phyloP scores from a whole-genome alignment of 2,888 invertebrate species.

The Catocala fraxini region DNA sequence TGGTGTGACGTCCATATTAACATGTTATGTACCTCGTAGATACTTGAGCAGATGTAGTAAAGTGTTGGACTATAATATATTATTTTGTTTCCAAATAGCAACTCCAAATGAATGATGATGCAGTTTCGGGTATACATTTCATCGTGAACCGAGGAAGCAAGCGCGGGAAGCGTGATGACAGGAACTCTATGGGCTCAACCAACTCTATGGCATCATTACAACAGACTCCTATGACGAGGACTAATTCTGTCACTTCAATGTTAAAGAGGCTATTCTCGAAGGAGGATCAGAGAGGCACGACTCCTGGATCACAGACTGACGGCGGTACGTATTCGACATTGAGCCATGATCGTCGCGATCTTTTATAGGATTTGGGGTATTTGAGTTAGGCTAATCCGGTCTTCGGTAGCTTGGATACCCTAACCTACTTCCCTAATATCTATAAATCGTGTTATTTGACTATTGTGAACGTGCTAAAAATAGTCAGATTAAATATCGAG shows the following conservation, averaged over 20 bases:
- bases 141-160: conserved; percentile 88
- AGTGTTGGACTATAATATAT: not conserved
- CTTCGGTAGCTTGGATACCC: too few species aligned
- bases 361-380: too few species aligned
- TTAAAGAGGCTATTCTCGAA: conserved; percentile 92
- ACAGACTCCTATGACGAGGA: conserved; percentile 90
- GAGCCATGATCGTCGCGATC: too few species aligned
- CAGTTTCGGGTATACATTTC: conserved; percentile 92
- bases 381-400: too few species aligned
- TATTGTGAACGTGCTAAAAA: too few species aligned
- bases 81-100: conserved; percentile 62
- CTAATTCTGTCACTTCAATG: conserved; percentile 93
- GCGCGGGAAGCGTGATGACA: conserved; percentile 77
- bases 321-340: conserved; percentile 65
- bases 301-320: conserved; percentile 76
- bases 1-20: conserved; percentile 6
- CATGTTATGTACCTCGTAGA: not conserved
- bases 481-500: too few species aligned
- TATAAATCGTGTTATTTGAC: too few species aligned
- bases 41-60: not conserved
- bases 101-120: conserved; percentile 90
- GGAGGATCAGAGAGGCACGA: conserved; percentile 87
- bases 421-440: too few species aligned
- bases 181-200: conserved; percentile 82
- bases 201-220: conserved; percentile 87